A percentile compares a stretch with the other conserved stretches of the same genome.
These are phyloP conservation scores for Porites divaricata DNA, from an alignment of 92 coral and sea anemone genomes.

Conservation along the genomic window DNA sequence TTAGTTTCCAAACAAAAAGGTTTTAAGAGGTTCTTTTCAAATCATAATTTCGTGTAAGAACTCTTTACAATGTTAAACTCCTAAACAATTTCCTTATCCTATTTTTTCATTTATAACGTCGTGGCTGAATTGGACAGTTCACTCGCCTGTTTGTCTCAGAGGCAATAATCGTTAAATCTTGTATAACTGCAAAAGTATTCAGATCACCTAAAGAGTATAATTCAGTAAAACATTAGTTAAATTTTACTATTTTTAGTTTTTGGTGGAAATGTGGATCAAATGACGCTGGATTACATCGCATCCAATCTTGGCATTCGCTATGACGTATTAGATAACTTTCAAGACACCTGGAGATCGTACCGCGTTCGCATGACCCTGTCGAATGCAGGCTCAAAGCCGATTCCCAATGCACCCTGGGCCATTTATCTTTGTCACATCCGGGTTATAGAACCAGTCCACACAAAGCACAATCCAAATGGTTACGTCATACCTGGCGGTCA, in stretches of 20 bases:
- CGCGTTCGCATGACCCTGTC: slow-evolving; percentile 78
- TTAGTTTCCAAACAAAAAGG: no score
- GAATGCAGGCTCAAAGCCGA: slow-evolving; percentile 75
- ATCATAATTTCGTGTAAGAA: no score
- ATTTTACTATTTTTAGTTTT: neutral
- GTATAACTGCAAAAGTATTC: no score
- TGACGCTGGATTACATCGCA: slow-evolving; percentile 84
- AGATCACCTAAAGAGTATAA: no score
- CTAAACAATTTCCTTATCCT: no score
- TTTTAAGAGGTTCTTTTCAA: no score
- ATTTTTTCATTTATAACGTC: no score
- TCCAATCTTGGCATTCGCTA: slow-evolving; percentile 83
- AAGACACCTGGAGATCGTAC: slow-evolving; percentile 86
- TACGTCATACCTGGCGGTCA: slow-evolving; percentile 76
- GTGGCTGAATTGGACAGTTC: no score
- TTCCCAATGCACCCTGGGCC: slow-evolving; percentile 84
- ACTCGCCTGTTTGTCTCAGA: no score
- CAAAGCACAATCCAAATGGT: slow-evolving; percentile 79
- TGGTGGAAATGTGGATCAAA: slow-evolving; percentile 47
- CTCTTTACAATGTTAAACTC: no score
- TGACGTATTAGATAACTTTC: slow-evolving; percentile 90
- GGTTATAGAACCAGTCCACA: slow-evolving; percentile 81
- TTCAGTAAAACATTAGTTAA: no score
- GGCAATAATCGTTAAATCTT: no score
- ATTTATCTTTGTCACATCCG: slow-evolving; percentile 93